phyloP scores from a whole-genome alignment of 2,797 vertebrate genomes.

The Muraenolepis orangiensis region DNA sequence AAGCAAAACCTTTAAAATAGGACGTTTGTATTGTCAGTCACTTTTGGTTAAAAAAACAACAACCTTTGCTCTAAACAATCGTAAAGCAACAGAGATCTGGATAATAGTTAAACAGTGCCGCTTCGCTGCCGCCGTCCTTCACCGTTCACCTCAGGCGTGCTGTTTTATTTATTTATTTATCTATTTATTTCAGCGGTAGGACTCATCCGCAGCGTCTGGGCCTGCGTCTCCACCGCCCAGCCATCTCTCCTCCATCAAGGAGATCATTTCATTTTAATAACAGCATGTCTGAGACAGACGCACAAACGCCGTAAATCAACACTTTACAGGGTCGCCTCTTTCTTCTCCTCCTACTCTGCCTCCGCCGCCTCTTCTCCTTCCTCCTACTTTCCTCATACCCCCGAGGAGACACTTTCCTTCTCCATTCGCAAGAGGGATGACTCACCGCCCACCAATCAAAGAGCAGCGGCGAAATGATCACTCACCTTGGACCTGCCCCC shows the following conservation, averaged over 20 bases:
- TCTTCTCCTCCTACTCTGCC: conserved; percentile 80
- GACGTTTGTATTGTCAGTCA: too few relatives aligned
- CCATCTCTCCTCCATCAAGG: conserved; percentile 75
- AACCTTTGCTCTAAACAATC: too few relatives aligned
- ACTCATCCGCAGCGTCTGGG: not conserved
- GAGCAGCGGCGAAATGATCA: conserved; percentile 75
- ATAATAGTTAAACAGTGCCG: too few relatives aligned
- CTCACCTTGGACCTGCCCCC: conserved; percentile 80
- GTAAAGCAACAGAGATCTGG: not conserved
- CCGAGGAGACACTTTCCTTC: conserved; percentile 91
- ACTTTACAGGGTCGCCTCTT: conserved; percentile 82
- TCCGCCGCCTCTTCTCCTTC: conserved; percentile 77
- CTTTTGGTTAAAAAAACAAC: too few relatives aligned
- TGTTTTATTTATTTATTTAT: too few relatives aligned
- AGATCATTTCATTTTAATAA: conserved; percentile 95
- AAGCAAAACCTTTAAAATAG: too few relatives aligned
- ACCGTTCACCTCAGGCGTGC: not conserved
- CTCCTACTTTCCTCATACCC: conserved; percentile 73
- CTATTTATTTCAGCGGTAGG: not conserved
- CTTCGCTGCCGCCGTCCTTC: not conserved
- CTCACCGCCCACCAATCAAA: conserved; percentile 90
- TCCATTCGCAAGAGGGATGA: conserved; percentile 84
- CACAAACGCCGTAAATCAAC: conserved; percentile 86
- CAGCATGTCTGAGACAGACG: conserved; percentile 80
- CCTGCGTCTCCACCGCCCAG: conserved; percentile 47